A percentile compares a stretch with the other conserved stretches of the same genome.
phyloP scores from a whole-genome alignment of 92 coral and sea anemone species.

The Palythoa grandis region DNA sequence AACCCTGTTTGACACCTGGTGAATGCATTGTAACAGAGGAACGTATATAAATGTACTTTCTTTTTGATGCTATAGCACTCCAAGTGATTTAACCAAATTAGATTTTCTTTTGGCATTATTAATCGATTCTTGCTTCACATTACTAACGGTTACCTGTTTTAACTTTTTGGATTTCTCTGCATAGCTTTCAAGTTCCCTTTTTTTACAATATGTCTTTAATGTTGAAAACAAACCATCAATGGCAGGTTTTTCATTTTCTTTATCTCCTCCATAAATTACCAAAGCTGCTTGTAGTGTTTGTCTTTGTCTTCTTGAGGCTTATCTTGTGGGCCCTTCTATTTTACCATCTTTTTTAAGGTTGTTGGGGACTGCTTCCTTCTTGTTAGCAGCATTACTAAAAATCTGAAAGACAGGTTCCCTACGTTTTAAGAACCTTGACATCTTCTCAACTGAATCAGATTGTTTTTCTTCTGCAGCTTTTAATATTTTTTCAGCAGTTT shows the following conservation, averaged over 20 bases:
- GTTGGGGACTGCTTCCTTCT: neutral
- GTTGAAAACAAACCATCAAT: conserved; percentile 56
- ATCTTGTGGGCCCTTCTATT: conserved; percentile 31
- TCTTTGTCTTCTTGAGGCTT: conserved; percentile 23
- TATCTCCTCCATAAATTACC: conserved; percentile 45
- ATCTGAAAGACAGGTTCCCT: conserved; percentile 2
- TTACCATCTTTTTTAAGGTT: neutral
- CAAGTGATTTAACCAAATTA: conserved; percentile 48
- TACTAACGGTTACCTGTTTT: conserved; percentile 10
- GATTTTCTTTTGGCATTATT: conserved; percentile 46
- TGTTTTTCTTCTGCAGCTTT: neutral
- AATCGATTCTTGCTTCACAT: conserved; percentile 12
- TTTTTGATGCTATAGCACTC: conserved; percentile 50
- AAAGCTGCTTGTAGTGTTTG: conserved; percentile 46
- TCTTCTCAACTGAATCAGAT: neutral
- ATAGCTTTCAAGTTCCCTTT: conserved; percentile 24
- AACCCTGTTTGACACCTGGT: neutral
- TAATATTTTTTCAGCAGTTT: neutral
- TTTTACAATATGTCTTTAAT: conserved; percentile 34
- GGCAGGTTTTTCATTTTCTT: conserved; percentile 48
- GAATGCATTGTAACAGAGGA: conserved; percentile 12
- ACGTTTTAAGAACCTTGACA: neutral
- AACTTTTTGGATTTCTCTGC: conserved; percentile 34
- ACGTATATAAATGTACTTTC: conserved; percentile 36
- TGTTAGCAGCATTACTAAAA: neutral